Conservation (phyloP, 2,797 vertebrate species). For the Lacerta bilineata region DNA sequence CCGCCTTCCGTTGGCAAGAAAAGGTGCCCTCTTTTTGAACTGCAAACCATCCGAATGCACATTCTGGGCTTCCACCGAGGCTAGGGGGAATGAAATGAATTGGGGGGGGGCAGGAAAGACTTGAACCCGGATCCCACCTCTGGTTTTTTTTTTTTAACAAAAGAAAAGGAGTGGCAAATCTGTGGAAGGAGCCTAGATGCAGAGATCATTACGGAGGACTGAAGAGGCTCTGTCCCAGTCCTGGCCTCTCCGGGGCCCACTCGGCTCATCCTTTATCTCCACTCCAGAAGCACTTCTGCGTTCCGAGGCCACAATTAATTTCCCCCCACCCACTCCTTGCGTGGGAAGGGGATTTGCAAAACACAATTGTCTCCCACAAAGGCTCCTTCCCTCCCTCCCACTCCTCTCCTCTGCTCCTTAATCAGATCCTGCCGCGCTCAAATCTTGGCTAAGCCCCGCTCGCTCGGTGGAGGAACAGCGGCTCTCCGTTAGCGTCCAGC, state of each 20-base stretch:
- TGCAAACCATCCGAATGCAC: background rate
- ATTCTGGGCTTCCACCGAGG: background rate
- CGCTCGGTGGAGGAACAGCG: rapidly evolving
- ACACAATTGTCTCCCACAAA: rapidly evolving
- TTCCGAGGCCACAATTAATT: background rate
- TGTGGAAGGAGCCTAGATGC: constrained; percentile 14
- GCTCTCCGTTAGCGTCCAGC: background rate
- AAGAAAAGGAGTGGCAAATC: background rate
- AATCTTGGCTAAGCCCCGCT: background rate
- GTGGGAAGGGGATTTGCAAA: rapidly evolving
- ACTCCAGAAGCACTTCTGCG: constrained; percentile 30
- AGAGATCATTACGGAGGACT: background rate
- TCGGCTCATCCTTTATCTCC: constrained; percentile 49
- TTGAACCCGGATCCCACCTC: background rate
- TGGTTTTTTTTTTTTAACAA: background rate
- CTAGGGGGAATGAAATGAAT: no score
- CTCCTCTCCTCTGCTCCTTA: background rate
- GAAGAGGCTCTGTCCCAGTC: constrained; percentile 38
- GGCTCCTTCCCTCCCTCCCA: background rate
- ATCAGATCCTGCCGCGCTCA: background rate
- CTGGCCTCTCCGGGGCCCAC: background rate
- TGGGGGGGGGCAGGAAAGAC: no score
- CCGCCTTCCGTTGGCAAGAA: background rate
- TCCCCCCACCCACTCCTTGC: background rate
- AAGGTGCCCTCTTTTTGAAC: no score